These are phyloP conservation scores for Pterocles gutturalis DNA, from an alignment of 2,113 vertebrate species.

Conservation along the genomic window DNA sequence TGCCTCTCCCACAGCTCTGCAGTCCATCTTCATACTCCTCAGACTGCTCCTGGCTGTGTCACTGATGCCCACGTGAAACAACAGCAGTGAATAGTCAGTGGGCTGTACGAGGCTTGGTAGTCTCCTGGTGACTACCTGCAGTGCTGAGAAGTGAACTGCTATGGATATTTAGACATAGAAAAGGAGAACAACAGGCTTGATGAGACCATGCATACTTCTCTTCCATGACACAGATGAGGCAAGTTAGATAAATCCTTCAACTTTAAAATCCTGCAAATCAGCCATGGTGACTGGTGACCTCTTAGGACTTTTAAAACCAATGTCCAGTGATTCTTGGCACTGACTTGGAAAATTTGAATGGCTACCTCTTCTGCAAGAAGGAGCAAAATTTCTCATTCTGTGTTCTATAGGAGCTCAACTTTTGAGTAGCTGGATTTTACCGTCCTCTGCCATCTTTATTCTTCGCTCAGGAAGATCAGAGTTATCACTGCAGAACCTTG, in stretches of 20 bases:
- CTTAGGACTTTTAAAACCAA: not conserved
- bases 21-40: no score
- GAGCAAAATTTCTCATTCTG: not conserved
- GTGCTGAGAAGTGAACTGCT: no score
- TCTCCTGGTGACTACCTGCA: no score
- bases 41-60: no score
- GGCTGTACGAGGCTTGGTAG: no score
- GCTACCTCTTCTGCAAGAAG: not conserved
- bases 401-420: not conserved
- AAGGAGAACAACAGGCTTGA: not conserved
- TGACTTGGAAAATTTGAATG: not conserved
- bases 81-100: no score
- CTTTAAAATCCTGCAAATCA: not conserved
- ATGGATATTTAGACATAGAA: not conserved
- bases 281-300: not conserved
- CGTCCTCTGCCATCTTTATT: not conserved
- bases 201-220: not conserved
- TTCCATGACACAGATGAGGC: not conserved
- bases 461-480: not conserved
- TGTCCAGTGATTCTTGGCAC: not conserved
- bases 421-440: not conserved
- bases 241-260: not conserved
- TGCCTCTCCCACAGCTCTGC: no score
- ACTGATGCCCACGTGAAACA: no score
- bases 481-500: not conserved